Conservation (phyloP, 2,113 vertebrate species). For the Dendrocopos noguchii region DNA sequence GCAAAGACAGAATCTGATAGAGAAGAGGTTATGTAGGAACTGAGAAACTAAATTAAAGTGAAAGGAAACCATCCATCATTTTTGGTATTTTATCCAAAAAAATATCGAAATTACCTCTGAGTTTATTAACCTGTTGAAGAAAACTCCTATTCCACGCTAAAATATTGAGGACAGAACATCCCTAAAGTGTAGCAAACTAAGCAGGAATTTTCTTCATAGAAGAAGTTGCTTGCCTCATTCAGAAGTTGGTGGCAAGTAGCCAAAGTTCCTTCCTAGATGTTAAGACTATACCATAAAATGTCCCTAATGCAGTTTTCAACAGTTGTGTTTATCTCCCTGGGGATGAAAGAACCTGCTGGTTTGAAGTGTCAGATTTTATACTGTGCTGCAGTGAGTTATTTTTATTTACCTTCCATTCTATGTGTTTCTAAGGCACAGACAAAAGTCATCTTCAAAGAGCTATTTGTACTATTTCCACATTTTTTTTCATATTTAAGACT, state of each 20-base stretch:
- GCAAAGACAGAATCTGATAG: neutral
- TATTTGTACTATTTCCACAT: constrained; percentile 64
- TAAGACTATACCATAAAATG: constrained; percentile 70
- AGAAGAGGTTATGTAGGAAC: neutral
- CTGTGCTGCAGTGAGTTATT: constrained; percentile 59
- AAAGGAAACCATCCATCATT: neutral
- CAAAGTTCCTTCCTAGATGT: constrained; percentile 57
- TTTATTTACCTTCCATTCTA: constrained; percentile 74
- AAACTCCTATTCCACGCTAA: neutral
- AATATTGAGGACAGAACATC: constrained; percentile 44
- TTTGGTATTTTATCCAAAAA: neutral
- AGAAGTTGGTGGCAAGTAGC: constrained; percentile 29
- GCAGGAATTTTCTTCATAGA: constrained; percentile 2
- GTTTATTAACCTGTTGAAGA: constrained; percentile 26
- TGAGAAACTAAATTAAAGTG: neutral
- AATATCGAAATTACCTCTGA: neutral
- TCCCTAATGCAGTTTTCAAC: constrained; percentile 72
- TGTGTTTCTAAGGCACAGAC: constrained; percentile 64
- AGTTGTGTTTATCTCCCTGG: constrained; percentile 72
- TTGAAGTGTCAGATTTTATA: constrained; percentile 77
- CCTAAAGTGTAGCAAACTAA: constrained; percentile 38
- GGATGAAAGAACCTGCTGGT: constrained; percentile 70
- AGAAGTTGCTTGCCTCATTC: constrained; percentile 41
- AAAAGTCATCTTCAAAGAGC: constrained; percentile 74
- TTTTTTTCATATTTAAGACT: constrained; percentile 64